A percentile compares a stretch with the other conserved stretches of the same genome.
These are phyloP conservation scores for Eutrigla gurnardus DNA, from an alignment of 2,797 vertebrate genomes.

Conservation along the genomic window DNA sequence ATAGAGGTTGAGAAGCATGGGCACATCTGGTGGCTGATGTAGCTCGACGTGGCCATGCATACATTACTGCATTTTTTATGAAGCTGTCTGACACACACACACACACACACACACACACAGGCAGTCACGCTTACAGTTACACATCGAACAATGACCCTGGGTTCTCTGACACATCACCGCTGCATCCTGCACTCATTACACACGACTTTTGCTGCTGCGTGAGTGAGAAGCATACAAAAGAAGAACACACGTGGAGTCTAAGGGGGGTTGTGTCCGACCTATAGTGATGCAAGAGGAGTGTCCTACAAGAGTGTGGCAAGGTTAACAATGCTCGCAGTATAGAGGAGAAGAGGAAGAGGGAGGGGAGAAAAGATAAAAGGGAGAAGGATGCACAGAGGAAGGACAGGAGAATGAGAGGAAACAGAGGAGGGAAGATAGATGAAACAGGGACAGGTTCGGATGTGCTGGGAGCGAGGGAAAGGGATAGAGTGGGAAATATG, in stretches of 20 bases:
- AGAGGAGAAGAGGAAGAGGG: not conserved
- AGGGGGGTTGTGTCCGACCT: conserved; percentile 14
- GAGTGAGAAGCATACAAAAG: conserved; percentile 2
- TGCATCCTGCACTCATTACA: conserved; percentile 20
- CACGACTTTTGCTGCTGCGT: conserved; percentile 12
- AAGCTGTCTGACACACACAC: conserved; percentile 7
- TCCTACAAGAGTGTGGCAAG: conserved; percentile 30
- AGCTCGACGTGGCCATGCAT: conserved; percentile 36
- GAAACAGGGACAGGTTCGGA: not conserved
- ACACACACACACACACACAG: conserved; percentile 3
- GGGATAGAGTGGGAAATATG: conserved; percentile 6
- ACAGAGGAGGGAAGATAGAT: not conserved
- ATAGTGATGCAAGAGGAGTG: conserved; percentile 30
- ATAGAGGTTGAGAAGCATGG: conserved; percentile 32
- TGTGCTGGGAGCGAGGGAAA: not conserved
- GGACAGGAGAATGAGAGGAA: not conserved
- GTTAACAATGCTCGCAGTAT: conserved; percentile 24
- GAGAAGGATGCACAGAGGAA: not conserved
- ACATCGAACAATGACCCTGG: conserved; percentile 11
- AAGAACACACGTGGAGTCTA: not conserved
- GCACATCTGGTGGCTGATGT: conserved; percentile 51
- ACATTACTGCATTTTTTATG: conserved; percentile 34
- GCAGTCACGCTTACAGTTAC: too few relatives aligned
- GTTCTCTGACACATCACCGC: conserved; percentile 2
- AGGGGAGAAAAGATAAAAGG: not conserved